These are phyloP conservation scores for Andrena marginata DNA, from an alignment of 2,888 invertebrate genomes.

Conservation along the genomic window DNA sequence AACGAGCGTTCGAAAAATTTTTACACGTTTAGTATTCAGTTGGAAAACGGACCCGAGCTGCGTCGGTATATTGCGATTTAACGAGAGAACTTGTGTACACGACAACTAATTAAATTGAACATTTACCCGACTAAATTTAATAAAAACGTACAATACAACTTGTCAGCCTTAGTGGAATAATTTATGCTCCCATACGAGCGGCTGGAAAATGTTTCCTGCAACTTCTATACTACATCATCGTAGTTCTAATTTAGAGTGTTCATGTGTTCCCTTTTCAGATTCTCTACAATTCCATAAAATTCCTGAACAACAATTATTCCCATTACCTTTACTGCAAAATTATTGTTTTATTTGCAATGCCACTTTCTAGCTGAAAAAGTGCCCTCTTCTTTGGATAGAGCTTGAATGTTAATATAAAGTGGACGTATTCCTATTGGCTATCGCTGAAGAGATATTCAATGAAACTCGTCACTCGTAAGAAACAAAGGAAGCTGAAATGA, in stretches of 20 bases:
- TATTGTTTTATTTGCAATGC: too few relatives aligned
- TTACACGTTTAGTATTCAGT: not conserved
- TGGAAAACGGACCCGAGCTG: not conserved
- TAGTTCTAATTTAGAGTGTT: too few relatives aligned
- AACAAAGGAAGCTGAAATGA: not conserved
- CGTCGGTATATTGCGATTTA: conserved; percentile 5
- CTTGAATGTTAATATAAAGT: not conserved
- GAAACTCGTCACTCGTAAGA: not conserved
- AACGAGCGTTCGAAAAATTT: not conserved
- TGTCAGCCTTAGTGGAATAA: not conserved
- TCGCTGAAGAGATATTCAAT: not conserved
- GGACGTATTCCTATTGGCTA: not conserved
- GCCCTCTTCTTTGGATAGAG: not conserved
- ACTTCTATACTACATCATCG: too few relatives aligned
- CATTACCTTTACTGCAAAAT: too few relatives aligned
- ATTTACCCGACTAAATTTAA: not conserved
- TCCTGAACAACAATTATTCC: too few relatives aligned
- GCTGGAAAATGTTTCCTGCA: too few relatives aligned
- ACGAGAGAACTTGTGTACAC: not conserved
- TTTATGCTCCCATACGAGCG: not conserved
- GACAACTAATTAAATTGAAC: not conserved
- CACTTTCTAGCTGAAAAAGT: not conserved
- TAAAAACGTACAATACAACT: not conserved
- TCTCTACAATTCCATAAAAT: too few relatives aligned
- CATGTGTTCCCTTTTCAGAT: too few relatives aligned